Evolutionary conservation across 2,113 vertebrate species (phyloP), one percentile per base, ranked within the genome.

Genomic region (Pelecanus crispus): DNA sequence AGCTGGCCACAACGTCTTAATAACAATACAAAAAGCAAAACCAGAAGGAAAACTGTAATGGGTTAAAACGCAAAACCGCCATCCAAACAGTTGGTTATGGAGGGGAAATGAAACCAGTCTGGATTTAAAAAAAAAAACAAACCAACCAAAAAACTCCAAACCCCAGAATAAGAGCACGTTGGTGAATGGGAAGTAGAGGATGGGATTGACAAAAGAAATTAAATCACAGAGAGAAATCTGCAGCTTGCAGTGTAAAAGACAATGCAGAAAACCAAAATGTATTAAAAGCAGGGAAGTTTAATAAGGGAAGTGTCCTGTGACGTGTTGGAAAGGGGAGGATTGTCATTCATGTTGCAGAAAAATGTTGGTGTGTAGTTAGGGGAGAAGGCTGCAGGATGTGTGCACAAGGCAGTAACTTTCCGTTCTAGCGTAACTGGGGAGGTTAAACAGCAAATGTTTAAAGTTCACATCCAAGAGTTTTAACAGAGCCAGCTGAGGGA

Each of bases 21-120:
- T 77, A 66, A 59, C 1, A 4, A 36, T 32, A 59, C 50, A 52
- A n/a, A 87, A 85, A 89, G 24, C 68, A 92, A 78, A 91, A 55
- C 13, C 55, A 63, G 88, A 66, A 88, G 77, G 50, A 53, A 52
- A 73, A 62, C 83, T 79, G 38, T n/a, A 17, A n/a, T 13, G 40
- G n/a, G 73, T 78, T 79, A 87, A 84, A 91, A 38, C 3, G 5
- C 24, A 68, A 91, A 95, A 8, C 79, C 6, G 0, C 22, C 36
- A 38, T 36, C 50, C 74, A 77, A 65, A 20, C 53, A 36, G n/a
- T 80, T 42, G 11, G 31, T 87, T 82, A 10, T 4, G 25, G 52
- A 88, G 45, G 32, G 71, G 93, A 96, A 97, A 65, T 6, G 31
- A 90, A 94, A 96, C 44, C 56, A 32, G 81, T 32, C n/a, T 86